These are phyloP conservation scores for Yponomeuta malinellus DNA, from an alignment of 2,888 invertebrate species.

Conservation along the genomic window DNA sequence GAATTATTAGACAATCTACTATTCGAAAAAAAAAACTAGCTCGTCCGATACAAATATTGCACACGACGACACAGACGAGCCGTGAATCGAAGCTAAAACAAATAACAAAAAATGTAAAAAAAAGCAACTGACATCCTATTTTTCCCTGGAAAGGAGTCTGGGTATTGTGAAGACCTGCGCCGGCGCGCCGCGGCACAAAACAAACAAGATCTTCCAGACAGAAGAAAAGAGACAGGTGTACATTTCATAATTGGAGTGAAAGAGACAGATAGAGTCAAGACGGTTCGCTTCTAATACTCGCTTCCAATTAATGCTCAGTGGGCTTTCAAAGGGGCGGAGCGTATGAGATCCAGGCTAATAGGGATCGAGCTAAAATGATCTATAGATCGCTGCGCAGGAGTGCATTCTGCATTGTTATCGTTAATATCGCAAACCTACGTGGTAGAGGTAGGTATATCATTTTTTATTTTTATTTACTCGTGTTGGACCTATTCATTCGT, in stretches of 20 bases:
- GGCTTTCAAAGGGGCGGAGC: conserved; percentile 67
- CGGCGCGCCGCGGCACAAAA: conserved; percentile 59
- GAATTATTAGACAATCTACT: conserved; percentile 59
- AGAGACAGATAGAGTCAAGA: conserved; percentile 45
- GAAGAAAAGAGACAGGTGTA: conserved; percentile 28
- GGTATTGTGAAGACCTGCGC: conserved; percentile 46
- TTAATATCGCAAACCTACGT: conserved; percentile 48
- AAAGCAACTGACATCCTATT: conserved; percentile 58
- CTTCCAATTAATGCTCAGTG: conserved; percentile 74
- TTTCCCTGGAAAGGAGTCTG: conserved; percentile 61
- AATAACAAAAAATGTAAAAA: conserved; percentile 56
- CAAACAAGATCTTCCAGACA: conserved; percentile 36
- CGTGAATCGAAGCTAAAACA: conserved; percentile 37
- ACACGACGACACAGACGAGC: conserved; percentile 50
- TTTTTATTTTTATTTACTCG: conserved; percentile 9
- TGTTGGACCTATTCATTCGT: conserved; percentile 52
- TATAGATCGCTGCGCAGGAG: conserved; percentile 61
- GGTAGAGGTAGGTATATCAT: not conserved
- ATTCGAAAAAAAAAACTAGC: conserved; percentile 46
- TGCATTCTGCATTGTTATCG: conserved; percentile 66
- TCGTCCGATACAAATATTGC: conserved; percentile 70
- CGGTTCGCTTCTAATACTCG: conserved; percentile 59
- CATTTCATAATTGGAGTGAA: conserved; percentile 23
- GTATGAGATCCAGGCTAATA: conserved; percentile 61
- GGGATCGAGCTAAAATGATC: conserved; percentile 71